These are phyloP conservation scores for Lanius collurio DNA, from an alignment of 2,113 vertebrate species.

Conservation along the genomic window DNA sequence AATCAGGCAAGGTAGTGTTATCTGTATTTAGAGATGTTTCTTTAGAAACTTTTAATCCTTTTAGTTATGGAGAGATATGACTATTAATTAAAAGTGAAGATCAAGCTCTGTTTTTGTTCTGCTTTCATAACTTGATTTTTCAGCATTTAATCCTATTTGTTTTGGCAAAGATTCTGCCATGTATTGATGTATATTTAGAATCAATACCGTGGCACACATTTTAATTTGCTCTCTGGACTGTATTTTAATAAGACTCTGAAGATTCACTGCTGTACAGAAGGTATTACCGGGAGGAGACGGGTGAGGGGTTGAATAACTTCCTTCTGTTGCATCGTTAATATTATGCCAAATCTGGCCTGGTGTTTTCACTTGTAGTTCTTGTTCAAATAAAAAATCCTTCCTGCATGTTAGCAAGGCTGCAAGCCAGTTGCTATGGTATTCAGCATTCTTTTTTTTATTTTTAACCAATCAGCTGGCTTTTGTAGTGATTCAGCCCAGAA, in stretches of 20 bases:
- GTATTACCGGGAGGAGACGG: not conserved
- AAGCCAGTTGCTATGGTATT: constrained; percentile 61
- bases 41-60: not conserved
- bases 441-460: not conserved
- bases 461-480: not conserved
- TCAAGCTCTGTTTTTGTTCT: not conserved
- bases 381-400: constrained; percentile 10
- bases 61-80: not conserved
- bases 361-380: constrained; percentile 44
- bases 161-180: not conserved
- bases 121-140: not conserved
- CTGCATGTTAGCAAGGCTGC: not conserved
- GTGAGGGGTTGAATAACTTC: not conserved
- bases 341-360: not conserved
- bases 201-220: not conserved
- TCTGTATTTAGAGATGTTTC: not conserved
- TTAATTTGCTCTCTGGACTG: not conserved
- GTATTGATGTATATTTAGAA: not conserved
- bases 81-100: not conserved
- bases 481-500: constrained; percentile 18
- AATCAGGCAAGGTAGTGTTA: not conserved
- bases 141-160: not conserved
- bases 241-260: not conserved
- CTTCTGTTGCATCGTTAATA: fast-evolving
- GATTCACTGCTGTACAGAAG: not conserved